Conservation (phyloP, 2,797 vertebrate species). For the Clamator glandarius region DNA sequence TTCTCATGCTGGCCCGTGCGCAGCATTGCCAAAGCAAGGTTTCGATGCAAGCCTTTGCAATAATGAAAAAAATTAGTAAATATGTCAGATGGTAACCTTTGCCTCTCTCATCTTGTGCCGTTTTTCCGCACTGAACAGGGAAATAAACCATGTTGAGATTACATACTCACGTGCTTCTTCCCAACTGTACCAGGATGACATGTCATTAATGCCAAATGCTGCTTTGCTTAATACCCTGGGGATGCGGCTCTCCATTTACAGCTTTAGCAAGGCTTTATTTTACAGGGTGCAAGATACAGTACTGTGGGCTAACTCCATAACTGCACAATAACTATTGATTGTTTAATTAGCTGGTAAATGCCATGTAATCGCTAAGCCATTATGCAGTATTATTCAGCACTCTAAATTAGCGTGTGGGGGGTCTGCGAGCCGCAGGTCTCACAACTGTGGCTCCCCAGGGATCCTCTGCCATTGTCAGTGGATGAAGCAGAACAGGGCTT, state of each 20-base stretch:
- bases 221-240: background rate
- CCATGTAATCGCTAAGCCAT: conserved; percentile 45
- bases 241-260: background rate
- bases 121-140: background rate
- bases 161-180: background rate
- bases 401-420: background rate
- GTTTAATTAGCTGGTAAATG: conserved; percentile 69
- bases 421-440: background rate
- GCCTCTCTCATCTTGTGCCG: background rate
- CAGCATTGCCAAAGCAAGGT: background rate
- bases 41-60: background rate
- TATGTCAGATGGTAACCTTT: background rate
- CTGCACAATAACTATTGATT: conserved; percentile 62
- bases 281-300: conserved; percentile 3
- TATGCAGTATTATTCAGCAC: background rate
- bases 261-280: conserved; percentile 32
- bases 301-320: conserved; percentile 24
- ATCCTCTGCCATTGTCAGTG: background rate
- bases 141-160: background rate
- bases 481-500: background rate
- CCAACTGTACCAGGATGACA: background rate
- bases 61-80: background rate
- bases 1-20: rapidly evolving
- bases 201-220: background rate
- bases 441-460: background rate